Evolutionary conservation across 2,113 vertebrate species (phyloP).

Genomic region (Vombatus ursinus): DNA sequence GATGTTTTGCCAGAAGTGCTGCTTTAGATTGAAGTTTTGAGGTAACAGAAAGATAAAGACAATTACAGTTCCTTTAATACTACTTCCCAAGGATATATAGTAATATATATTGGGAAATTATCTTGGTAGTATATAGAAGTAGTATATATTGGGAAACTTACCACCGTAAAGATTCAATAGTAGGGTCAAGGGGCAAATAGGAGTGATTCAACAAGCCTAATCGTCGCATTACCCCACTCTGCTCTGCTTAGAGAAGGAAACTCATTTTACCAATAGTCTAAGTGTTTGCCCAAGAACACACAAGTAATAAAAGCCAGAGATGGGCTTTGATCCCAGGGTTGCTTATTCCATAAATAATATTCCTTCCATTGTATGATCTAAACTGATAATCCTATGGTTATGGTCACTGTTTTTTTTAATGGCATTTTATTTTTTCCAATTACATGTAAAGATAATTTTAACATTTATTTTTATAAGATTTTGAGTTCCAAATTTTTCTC

Average conservation of each 20-base stretch:
- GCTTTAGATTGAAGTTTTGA: background rate
- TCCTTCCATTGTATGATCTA: background rate
- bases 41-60: background rate
- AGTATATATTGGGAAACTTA: background rate
- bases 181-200: background rate
- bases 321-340: background rate
- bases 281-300: background rate
- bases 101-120: no score
- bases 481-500: no score
- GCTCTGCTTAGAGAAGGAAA: background rate
- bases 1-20: background rate
- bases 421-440: no score
- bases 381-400: background rate
- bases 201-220: background rate
- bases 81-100: background rate
- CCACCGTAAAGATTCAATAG: background rate
- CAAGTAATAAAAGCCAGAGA: background rate
- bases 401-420: background rate
- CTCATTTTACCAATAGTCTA: background rate
- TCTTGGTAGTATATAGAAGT: background rate
- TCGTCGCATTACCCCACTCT: background rate
- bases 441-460: no score
- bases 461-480: no score
- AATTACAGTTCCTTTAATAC: background rate
- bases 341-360: background rate